Conservation (phyloP, 1,140 invertebrate species). For the Anadara kagoshimensis region DNA sequence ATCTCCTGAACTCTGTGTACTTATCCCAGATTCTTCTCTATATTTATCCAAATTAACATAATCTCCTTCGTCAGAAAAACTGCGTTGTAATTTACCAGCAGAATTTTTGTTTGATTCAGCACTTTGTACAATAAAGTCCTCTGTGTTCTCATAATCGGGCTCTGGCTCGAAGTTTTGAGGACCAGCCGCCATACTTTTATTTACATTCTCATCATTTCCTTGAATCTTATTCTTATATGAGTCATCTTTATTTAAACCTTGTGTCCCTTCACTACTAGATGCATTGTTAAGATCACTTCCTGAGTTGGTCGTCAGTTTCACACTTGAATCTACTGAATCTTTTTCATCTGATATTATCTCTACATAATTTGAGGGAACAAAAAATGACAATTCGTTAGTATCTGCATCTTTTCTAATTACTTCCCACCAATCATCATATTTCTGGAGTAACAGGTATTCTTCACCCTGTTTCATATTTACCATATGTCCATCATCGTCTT, state of each 20-base stretch:
- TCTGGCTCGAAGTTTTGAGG: too few relatives aligned
- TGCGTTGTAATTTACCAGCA: not conserved
- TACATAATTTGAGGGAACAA: constrained; percentile 42
- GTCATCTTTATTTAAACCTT: too few relatives aligned
- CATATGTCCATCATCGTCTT: constrained; percentile 36
- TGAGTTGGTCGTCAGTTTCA: too few relatives aligned
- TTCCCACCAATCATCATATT: constrained; percentile 42
- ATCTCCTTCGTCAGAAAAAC: constrained; percentile 38
- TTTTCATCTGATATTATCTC: constrained; percentile 13
- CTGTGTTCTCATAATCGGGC: too few relatives aligned
- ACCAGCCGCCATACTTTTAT: too few relatives aligned
- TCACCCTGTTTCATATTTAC: constrained; percentile 34
- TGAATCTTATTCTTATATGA: too few relatives aligned
- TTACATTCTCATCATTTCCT: too few relatives aligned
- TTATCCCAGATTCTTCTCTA: constrained; percentile 26
- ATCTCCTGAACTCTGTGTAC: not conserved
- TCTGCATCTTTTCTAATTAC: constrained; percentile 30
- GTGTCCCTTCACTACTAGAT: too few relatives aligned
- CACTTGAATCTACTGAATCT: not conserved
- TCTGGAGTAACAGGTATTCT: constrained; percentile 34
- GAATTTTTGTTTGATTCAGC: too few relatives aligned
- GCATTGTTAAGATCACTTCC: too few relatives aligned
- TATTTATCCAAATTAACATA: constrained; percentile 43
- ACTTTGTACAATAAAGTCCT: too few relatives aligned
- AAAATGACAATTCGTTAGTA: constrained; percentile 36